Conservation (phyloP, 2,797 vertebrate species). For the Ctenosaura bakeri region DNA sequence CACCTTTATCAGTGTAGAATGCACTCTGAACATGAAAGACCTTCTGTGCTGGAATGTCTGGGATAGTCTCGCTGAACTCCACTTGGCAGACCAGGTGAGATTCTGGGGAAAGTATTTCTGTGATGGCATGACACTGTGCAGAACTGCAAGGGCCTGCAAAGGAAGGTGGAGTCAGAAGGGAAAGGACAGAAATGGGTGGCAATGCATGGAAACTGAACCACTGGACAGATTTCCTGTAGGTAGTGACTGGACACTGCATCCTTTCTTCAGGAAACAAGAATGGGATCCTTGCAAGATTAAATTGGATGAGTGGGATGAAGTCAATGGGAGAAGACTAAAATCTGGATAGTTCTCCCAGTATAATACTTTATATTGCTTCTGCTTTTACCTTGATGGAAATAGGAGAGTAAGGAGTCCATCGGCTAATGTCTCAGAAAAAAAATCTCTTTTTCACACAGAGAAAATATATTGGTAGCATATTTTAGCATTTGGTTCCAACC, state of each 20-base stretch:
- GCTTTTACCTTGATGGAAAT: background rate
- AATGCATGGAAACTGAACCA: background rate
- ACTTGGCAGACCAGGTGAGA: conserved; percentile 69
- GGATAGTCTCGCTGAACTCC: conserved; percentile 66
- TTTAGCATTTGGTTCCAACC: background rate
- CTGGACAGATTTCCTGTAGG: background rate
- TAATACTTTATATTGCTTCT: background rate
- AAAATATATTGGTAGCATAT: background rate
- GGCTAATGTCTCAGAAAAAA: background rate
- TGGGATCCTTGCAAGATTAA: background rate
- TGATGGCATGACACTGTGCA: conserved; percentile 62
- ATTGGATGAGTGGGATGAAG: background rate
- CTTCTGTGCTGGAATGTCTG: conserved; percentile 64
- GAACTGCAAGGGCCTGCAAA: conserved; percentile 71
- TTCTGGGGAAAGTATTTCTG: conserved; percentile 59
- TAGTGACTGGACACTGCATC: no score
- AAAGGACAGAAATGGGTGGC: background rate
- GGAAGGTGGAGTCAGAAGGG: background rate
- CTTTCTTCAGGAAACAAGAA: background rate
- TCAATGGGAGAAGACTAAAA: background rate
- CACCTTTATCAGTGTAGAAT: conserved; percentile 74
- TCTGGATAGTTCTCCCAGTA: no score
- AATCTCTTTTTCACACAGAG: background rate
- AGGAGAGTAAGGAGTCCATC: no score
- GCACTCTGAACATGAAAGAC: conserved; percentile 63